Base-by-base conservation (phyloP, 1,140 invertebrate genomes). In the Cryptotermes secundus region DNA sequence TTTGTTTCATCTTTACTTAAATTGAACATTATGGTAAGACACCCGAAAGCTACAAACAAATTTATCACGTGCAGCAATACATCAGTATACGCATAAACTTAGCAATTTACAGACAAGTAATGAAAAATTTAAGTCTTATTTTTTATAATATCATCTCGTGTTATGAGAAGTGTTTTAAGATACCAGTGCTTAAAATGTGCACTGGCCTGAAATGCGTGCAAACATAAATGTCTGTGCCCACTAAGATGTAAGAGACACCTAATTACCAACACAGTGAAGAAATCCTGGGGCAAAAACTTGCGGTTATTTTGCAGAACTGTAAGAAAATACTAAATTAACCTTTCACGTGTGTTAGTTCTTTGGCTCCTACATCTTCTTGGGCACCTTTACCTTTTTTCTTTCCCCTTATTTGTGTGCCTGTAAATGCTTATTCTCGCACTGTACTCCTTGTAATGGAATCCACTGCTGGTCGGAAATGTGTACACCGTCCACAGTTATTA, bases 21-120 rank as follows among this genome's bases (percentile, higher is more conserved):
- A 72, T 9, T n/a, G 9, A 72, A 31, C 59, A 31, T 31, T 72
- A 14, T 72, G 26, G n/a, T 72, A 10, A 72, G 31, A 72, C n/a
- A n/a, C 7, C 45, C 38, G 38, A 72, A 81, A 26, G 26, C 34
- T 81, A 81, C 80, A 45, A 45, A 81, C 12, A 34, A 81, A n/a
- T 26, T 24, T 10, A 49, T 49, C 80, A 81, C 80, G n/a, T 16
- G 42, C 80, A 81, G 80, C 80, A 81, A 81, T 81, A 81, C 80
- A 81, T 35, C 80, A 81, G 80, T 81, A 81, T 81, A 81, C 80
- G 80, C 42, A 81, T 81, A 81, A 81, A 81, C 80, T 81, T 81
- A 81, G n/a, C 35, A 81, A 81, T 81, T 22, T 45, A 34, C 35
- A 36, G 42, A 36, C 35, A 81, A 36, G 35, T 2, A 35, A 35